A percentile compares a stretch with the other conserved stretches of the same genome.
These are phyloP conservation scores for Eucera pruinosa DNA, from an alignment of 2,888 invertebrate species.

Conservation along the genomic window DNA sequence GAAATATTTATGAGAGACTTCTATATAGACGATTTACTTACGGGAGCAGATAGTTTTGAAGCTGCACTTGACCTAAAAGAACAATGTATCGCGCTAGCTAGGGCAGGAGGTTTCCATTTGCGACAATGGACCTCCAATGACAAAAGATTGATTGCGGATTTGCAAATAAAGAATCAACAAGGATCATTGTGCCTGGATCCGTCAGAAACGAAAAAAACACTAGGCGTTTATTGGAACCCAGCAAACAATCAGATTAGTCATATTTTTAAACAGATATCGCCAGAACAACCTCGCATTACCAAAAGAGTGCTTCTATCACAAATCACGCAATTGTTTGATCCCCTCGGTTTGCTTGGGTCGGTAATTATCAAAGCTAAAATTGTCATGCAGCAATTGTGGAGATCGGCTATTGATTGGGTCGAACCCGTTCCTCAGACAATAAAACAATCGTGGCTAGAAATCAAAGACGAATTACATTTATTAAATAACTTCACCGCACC, in stretches of 20 bases:
- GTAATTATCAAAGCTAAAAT: neutral
- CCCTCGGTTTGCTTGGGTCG: neutral
- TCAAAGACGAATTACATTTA: neutral
- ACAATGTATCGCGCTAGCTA: too few relatives aligned
- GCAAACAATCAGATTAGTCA: too few relatives aligned
- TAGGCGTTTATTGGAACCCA: neutral
- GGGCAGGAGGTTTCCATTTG: too few relatives aligned
- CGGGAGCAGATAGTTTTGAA: neutral
- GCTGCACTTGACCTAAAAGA: neutral
- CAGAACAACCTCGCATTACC: too few relatives aligned
- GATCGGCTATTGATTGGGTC: neutral
- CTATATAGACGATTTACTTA: too few relatives aligned
- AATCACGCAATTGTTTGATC: neutral
- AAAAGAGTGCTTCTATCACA: neutral
- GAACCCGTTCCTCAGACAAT: neutral
- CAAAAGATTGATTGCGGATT: neutral
- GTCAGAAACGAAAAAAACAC: neutral
- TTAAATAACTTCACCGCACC: too few relatives aligned
- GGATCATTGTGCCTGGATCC: neutral
- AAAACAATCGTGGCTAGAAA: neutral
- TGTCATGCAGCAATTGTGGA: constrained; percentile 5
- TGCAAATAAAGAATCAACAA: neutral
- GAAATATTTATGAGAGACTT: too few relatives aligned
- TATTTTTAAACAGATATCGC: too few relatives aligned
- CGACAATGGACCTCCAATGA: neutral